These are phyloP conservation scores for Bugulina stolonifera DNA, from an alignment of 2,888 invertebrate genomes.

Conservation along the genomic window DNA sequence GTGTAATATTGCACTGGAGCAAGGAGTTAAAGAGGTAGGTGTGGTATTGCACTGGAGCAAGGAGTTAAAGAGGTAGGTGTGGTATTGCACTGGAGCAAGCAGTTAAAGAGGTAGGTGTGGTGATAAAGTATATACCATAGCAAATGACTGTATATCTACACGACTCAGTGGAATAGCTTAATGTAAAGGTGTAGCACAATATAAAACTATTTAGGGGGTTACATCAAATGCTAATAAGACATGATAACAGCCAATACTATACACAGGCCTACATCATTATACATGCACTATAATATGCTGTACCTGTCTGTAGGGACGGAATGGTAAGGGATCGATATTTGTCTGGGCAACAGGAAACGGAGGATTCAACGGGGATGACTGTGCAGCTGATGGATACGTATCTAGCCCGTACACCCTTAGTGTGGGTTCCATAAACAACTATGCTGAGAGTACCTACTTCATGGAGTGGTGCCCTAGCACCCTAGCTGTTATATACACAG, in stretches of 20 bases:
- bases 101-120: not conserved
- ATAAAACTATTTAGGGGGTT: too few relatives aligned
- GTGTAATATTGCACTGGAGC: not conserved
- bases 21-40: not conserved
- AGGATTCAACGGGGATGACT: slow-evolving; percentile 42
- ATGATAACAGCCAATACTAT: not conserved
- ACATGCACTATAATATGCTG: not conserved
- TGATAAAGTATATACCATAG: too few relatives aligned
- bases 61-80: slow-evolving; percentile 54
- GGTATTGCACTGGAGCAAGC: not conserved
- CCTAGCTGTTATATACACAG: slow-evolving; percentile 42
- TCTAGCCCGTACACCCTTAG: slow-evolving; percentile 44
- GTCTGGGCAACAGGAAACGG: slow-evolving; percentile 53
- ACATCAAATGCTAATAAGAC: too few relatives aligned
- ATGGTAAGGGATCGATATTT: slow-evolving; percentile 43
- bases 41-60: slow-evolving; percentile 64
- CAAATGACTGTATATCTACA: too few relatives aligned
- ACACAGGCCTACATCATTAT: not conserved
- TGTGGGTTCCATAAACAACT: slow-evolving; percentile 42
- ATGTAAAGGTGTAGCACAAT: too few relatives aligned
- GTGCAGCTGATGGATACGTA: slow-evolving; percentile 50
- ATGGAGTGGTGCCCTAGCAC: slow-evolving; percentile 48
- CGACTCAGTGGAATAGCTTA: too few relatives aligned
- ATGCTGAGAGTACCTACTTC: slow-evolving; percentile 42
- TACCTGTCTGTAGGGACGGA: slow-evolving; percentile 39